A percentile compares a stretch with the other conserved stretches of the same genome.
Evolutionary conservation across 2,797 vertebrate genomes (phyloP).

Genomic region (Florisuga fusca): DNA sequence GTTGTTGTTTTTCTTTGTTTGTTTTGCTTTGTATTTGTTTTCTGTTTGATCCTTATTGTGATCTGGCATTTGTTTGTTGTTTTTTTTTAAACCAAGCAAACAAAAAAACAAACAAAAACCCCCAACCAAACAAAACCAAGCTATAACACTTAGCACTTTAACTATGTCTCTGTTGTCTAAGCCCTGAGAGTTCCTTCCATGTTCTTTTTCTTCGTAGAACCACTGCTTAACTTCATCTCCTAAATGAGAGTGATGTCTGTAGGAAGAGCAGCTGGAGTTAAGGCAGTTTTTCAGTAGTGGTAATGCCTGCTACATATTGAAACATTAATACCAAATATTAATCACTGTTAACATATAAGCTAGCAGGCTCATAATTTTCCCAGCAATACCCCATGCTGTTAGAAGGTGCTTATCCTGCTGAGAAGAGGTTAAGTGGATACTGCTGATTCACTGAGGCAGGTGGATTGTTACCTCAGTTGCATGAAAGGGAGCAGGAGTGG

Average conservation of each 20-base stretch:
- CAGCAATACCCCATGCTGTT: constrained; percentile 61
- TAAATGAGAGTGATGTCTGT: constrained; percentile 10
- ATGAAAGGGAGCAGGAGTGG: constrained; percentile 29
- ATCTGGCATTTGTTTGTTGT: too few species aligned
- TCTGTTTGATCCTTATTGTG: too few species aligned
- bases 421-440: constrained; percentile 71
- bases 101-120: too few species aligned
- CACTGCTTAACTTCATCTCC: background rate
- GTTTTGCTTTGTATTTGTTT: too few species aligned
- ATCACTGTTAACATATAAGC: constrained; percentile 69
- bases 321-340: constrained; percentile 73
- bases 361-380: constrained; percentile 55
- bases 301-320: constrained; percentile 64
- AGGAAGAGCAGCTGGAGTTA: constrained; percentile 34
- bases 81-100: too few species aligned
- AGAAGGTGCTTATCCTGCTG: constrained; percentile 65
- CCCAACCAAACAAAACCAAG: too few species aligned
- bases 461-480: constrained; percentile 37
- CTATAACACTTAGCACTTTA: background rate
- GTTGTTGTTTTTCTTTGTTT: too few species aligned
- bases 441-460: constrained; percentile 63
- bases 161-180: background rate
- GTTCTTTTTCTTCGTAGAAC: background rate
- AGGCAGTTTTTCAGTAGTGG: constrained; percentile 41
- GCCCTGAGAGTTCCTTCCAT: background rate